Conservation (phyloP, 2,113 vertebrate species). For the Agapornis roseicollis region DNA sequence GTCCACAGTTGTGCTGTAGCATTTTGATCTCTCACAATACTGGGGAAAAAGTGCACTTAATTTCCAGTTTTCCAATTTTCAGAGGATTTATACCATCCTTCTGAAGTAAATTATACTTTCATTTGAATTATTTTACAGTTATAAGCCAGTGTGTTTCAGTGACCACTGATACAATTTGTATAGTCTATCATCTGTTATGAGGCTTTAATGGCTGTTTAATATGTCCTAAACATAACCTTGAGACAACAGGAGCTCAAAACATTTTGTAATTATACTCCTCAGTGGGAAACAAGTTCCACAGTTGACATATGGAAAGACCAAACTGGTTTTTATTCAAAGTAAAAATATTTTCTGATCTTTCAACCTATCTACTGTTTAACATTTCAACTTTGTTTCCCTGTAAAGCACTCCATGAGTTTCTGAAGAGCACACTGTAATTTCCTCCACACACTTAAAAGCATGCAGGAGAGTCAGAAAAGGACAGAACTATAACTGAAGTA, state of each 20-base stretch:
- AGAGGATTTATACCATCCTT: not conserved
- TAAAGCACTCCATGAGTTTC: not conserved
- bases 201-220: not conserved
- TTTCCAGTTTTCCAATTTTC: not conserved
- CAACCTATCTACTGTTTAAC: not conserved
- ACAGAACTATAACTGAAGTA: not conserved
- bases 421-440: not conserved
- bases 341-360: not conserved
- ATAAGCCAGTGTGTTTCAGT: not conserved
- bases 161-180: not conserved
- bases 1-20: not conserved
- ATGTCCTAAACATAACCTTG: conserved; percentile 42
- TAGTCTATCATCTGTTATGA: not conserved
- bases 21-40: not conserved
- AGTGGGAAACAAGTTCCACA: conserved; percentile 18
- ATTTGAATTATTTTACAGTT: not conserved
- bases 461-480: not conserved
- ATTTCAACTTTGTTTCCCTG: not conserved
- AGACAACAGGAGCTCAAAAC: conserved; percentile 12
- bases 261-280: not conserved
- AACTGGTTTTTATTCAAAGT: not conserved
- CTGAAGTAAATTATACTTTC: not conserved
- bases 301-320: conserved; percentile 1
- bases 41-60: not conserved
- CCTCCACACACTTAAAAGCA: not conserved